Evolutionary conservation across 2,113 vertebrate species (phyloP).

Genomic region (Nestor notabilis): DNA sequence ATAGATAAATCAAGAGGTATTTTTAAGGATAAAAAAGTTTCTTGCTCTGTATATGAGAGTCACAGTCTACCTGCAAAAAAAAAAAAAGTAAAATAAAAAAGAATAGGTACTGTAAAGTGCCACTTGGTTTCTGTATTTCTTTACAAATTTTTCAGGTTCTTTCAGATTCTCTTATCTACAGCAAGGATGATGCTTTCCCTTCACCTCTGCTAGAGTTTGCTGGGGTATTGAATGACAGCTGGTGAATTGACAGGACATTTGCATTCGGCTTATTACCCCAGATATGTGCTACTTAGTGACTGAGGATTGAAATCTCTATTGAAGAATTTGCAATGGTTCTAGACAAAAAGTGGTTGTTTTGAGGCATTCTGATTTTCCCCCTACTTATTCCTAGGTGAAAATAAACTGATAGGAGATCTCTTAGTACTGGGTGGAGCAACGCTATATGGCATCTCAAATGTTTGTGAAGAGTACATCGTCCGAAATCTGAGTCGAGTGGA

Average conservation of each 20-base stretch:
- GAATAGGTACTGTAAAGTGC: neutral
- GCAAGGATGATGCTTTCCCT: neutral
- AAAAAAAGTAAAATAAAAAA: neutral
- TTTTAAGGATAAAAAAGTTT: neutral
- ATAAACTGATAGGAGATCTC: conserved; percentile 92
- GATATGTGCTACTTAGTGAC: neutral
- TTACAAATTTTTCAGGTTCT: neutral
- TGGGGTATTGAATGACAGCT: neutral
- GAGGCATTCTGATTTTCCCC: neutral
- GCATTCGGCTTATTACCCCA: neutral
- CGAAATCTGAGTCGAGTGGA: conserved; percentile 92
- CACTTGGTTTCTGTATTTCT: neutral
- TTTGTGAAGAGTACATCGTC: conserved; percentile 94
- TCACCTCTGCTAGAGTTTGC: neutral
- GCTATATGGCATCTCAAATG: conserved; percentile 89
- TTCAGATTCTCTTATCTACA: neutral
- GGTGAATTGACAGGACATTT: neutral
- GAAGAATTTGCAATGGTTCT: neutral
- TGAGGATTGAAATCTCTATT: neutral
- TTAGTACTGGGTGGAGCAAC: conserved; percentile 91
- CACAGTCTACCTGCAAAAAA: neutral
- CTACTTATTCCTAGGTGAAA: conserved; percentile 80
- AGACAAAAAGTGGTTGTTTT: neutral
- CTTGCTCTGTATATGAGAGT: neutral
- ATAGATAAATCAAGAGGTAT: neutral